A percentile compares a stretch with the other conserved stretches of the same genome.
Conservation (phyloP, 1,140 invertebrate species). For the Anoplophora glabripennis region DNA sequence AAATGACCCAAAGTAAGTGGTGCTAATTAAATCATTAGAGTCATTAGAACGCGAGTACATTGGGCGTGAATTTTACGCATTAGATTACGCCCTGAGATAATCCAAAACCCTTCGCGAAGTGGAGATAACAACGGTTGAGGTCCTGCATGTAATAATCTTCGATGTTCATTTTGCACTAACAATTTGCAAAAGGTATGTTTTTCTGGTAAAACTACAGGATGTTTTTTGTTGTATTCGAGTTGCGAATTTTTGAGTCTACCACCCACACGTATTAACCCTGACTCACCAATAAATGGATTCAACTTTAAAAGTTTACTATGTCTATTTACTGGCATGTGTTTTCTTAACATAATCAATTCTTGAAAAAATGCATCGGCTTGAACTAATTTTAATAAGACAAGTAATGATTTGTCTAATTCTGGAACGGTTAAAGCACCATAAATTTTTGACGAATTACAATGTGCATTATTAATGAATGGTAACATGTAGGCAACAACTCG, state of each 20-base stretch:
- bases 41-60: no score
- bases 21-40: no score
- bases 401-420: constrained; percentile 1
- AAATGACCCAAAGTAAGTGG: no score
- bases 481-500: not conserved
- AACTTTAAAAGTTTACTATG: not conserved
- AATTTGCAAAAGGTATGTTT: constrained; percentile 26
- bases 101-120: constrained; percentile 34
- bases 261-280: not conserved
- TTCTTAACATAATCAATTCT: not conserved
- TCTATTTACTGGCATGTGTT: not conserved
- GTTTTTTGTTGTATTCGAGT: not conserved
- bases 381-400: not conserved
- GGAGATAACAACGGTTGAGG: constrained; percentile 30
- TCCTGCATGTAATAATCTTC: constrained; percentile 38
- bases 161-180: no score
- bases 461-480: not conserved
- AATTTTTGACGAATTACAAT: not conserved
- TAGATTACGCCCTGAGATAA: constrained; percentile 21
- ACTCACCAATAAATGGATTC: not conserved
- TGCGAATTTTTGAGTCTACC: not conserved
- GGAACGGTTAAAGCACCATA: not conserved
- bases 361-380: constrained; percentile 5
- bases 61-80: constrained; percentile 15
- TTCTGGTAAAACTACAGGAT: not conserved